Evolutionary conservation across 2,797 vertebrate species (phyloP).

Genomic region (Pachyuromys duprasi): DNA sequence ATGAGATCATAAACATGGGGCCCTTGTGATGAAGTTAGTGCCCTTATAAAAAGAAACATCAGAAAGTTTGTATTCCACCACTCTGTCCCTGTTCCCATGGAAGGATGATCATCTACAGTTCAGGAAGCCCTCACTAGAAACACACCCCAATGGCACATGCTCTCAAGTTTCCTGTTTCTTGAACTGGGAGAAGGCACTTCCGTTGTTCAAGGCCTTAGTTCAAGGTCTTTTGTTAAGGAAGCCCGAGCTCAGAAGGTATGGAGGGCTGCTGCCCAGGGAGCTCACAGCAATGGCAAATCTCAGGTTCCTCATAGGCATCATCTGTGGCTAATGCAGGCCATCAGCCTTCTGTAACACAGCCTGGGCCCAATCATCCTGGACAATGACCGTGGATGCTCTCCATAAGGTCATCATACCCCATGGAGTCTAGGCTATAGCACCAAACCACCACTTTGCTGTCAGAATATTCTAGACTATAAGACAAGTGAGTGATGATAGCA

Average conservation of each 20-base stretch:
- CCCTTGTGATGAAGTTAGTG: too few species aligned
- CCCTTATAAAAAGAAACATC: not conserved
- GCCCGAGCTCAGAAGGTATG: not conserved
- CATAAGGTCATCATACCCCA: not conserved
- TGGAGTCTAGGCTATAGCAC: not conserved
- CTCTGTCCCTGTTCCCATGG: rapidly evolving
- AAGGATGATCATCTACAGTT: not conserved
- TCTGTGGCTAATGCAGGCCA: not conserved
- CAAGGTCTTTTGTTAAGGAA: not conserved
- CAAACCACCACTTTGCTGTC: not conserved
- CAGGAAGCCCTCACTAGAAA: not conserved
- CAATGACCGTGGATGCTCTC: too few species aligned
- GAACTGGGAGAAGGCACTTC: not conserved
- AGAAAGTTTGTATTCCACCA: not conserved
- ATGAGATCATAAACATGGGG: too few species aligned
- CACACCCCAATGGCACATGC: too few species aligned
- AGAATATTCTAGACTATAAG: not conserved
- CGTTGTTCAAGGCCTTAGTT: not conserved
- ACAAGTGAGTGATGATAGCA: not conserved
- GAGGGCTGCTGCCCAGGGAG: not conserved
- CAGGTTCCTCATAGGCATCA: not conserved
- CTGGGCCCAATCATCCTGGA: not conserved
- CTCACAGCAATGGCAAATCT: not conserved
- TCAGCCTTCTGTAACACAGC: not conserved
- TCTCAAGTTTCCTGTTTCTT: not conserved